These are phyloP conservation scores for Candoia aspera DNA, from an alignment of 2,113 vertebrate genomes.

Conservation along the genomic window DNA sequence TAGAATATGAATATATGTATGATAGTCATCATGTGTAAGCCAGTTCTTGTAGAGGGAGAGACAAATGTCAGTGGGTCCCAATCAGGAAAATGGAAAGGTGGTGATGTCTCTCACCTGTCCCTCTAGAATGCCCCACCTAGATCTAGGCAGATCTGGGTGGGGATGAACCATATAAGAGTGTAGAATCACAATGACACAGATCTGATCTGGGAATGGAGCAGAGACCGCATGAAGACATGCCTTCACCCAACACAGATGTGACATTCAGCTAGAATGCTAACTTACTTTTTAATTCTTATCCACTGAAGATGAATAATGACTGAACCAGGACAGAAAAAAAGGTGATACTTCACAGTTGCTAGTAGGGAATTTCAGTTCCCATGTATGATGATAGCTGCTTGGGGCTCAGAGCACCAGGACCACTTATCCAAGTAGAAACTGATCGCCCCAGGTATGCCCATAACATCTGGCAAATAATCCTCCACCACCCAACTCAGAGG, in stretches of 20 bases:
- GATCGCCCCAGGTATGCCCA: background rate
- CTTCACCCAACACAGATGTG: slow-evolving; percentile 2
- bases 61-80: background rate
- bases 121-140: background rate
- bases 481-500: background rate
- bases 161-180: background rate
- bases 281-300: background rate
- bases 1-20: background rate
- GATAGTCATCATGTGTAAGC: background rate
- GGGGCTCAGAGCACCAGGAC: background rate
- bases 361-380: background rate
- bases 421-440: background rate
- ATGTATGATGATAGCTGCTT: background rate
- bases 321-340: background rate
- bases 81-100: background rate
- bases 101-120: background rate
- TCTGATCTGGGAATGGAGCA: background rate
- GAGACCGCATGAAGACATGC: background rate
- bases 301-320: background rate
- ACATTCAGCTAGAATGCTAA: background rate
- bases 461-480: background rate
- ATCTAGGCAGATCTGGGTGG: background rate
- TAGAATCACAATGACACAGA: background rate
- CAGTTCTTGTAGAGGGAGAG: background rate
- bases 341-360: background rate